These are phyloP conservation scores for Liopterus haemorrhoidalis DNA, from an alignment of 2,888 invertebrate genomes.

Conservation along the genomic window DNA sequence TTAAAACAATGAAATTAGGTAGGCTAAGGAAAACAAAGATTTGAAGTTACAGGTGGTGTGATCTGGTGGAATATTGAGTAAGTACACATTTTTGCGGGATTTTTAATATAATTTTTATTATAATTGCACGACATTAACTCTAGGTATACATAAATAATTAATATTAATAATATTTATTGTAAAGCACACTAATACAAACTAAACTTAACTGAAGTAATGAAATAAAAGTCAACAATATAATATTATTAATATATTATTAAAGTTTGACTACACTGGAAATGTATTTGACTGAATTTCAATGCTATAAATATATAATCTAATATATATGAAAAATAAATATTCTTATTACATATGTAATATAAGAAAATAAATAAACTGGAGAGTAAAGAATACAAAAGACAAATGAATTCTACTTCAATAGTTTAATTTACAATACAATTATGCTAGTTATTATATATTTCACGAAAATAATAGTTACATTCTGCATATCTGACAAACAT, in stretches of 20 bases:
- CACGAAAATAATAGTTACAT: slow-evolving; percentile 22
- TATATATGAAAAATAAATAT: not conserved
- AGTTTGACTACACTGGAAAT: not conserved
- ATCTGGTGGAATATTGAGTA: not conserved
- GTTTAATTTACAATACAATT: too few species aligned
- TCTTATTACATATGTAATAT: not conserved
- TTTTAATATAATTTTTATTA: slow-evolving; percentile 6
- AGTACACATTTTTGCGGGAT: slow-evolving; percentile 6
- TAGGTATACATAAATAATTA: slow-evolving; percentile 16
- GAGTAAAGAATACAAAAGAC: too few species aligned
- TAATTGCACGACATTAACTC: slow-evolving; percentile 14
- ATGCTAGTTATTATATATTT: slow-evolving; percentile 22
- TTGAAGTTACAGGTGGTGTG: too few species aligned
- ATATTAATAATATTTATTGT: not conserved
- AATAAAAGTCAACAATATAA: not conserved
- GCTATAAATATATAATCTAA: not conserved
- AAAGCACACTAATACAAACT: not conserved
- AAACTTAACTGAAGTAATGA: not conserved
- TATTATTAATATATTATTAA: not conserved
- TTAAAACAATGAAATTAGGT: too few species aligned
- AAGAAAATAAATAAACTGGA: not conserved
- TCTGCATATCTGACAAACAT: slow-evolving; percentile 16
- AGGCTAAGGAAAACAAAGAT: too few species aligned
- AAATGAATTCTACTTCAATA: too few species aligned
- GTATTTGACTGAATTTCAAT: not conserved